Percentiles rank a stretch among this genome's conserved stretches.
These are phyloP conservation scores for Pomacea canaliculata DNA, from an alignment of 2,888 invertebrate species.

Conservation along the genomic window DNA sequence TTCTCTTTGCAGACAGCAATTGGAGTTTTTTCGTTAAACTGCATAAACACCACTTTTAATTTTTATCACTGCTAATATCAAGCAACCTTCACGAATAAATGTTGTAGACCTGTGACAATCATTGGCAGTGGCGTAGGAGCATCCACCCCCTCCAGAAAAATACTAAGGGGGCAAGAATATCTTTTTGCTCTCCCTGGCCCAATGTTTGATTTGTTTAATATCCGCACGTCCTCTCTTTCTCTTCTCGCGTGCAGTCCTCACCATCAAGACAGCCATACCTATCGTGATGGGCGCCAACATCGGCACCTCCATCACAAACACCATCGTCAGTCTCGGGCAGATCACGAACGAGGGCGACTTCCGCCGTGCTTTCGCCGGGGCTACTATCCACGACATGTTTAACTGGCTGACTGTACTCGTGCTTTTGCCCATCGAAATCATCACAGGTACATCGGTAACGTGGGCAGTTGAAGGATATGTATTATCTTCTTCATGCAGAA, in stretches of 20 bases:
- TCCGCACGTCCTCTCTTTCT: not conserved
- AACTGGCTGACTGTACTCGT: slow-evolving; percentile 73
- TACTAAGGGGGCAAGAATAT: too few species aligned
- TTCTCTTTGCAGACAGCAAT: too few species aligned
- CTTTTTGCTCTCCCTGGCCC: too few species aligned
- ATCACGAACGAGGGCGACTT: slow-evolving; percentile 68
- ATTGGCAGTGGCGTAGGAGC: too few species aligned
- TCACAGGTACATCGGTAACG: slow-evolving; percentile 4
- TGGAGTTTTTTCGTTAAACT: too few species aligned
- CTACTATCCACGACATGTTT: slow-evolving; percentile 73
- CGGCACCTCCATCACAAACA: slow-evolving; percentile 74
- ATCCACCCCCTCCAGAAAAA: too few species aligned
- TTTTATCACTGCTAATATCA: too few species aligned
- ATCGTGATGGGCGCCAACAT: slow-evolving; percentile 75
- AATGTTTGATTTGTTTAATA: too few species aligned
- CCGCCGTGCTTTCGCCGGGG: slow-evolving; percentile 63
- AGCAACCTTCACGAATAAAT: too few species aligned
- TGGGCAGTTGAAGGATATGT: not conserved
- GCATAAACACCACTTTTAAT: too few species aligned
- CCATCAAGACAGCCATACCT: slow-evolving; percentile 72
- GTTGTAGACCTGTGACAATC: too few species aligned
- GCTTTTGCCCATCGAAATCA: slow-evolving; percentile 68
- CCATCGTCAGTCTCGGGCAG: slow-evolving; percentile 72
- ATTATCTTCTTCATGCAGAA: too few species aligned
- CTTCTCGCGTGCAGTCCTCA: slow-evolving; percentile 57